Conservation (phyloP, 2,888 invertebrate species). For the Xestia xanthographa region DNA sequence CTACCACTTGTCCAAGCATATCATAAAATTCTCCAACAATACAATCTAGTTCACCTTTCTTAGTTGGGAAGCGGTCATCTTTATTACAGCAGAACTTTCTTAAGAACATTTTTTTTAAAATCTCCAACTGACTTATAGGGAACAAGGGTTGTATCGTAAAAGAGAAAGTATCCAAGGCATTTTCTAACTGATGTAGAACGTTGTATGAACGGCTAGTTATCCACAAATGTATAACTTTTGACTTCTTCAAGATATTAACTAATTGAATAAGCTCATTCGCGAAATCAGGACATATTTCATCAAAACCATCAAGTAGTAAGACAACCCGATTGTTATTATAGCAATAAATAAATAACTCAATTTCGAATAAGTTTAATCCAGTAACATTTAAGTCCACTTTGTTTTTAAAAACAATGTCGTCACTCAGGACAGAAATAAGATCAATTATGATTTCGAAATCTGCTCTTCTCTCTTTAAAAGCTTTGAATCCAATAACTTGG, state of each 20-base stretch:
- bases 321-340: conserved; percentile 48
- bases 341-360: conserved; percentile 45
- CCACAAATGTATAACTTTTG: conserved; percentile 52
- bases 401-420: conserved; percentile 5
- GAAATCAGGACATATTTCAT: conserved; percentile 65
- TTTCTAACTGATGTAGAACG: conserved; percentile 55
- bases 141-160: conserved; percentile 49
- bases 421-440: neutral
- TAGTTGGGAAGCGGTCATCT: too few species aligned
- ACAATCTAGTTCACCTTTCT: neutral
- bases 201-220: conserved; percentile 58
- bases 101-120: too few species aligned
- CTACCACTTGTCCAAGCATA: neutral
- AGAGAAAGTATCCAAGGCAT: conserved; percentile 52
- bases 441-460: conserved; percentile 1
- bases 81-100: too few species aligned
- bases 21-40: neutral
- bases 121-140: too few species aligned
- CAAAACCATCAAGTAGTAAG: conserved; percentile 61
- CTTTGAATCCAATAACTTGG: conserved; percentile 11
- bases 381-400: neutral
- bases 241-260: conserved; percentile 38
- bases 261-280: conserved; percentile 45
- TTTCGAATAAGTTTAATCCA: conserved; percentile 35
- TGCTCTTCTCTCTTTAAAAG: neutral